Evolutionary conservation across 37 sponge, comb jelly and placozoan genomes (phyloP).

Genomic region (Diacarnus erythraeanus): DNA sequence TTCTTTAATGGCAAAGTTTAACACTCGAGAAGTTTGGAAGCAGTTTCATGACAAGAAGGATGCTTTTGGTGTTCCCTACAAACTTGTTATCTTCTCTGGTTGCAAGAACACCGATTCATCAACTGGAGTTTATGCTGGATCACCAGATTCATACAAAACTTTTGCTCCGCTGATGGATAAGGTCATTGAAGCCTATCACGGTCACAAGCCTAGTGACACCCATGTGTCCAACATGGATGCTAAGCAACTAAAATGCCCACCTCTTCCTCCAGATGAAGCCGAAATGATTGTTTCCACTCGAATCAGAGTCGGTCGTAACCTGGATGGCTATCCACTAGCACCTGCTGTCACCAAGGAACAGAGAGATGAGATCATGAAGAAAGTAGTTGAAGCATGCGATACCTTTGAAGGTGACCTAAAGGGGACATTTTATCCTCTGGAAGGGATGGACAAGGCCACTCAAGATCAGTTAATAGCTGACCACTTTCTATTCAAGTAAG

Average conservation of each 20-base stretch:
- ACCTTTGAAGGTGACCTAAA: constrained; percentile 62
- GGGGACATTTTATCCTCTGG: constrained; percentile 77
- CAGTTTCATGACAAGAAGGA: constrained; percentile 2
- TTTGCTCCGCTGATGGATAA: constrained; percentile 76
- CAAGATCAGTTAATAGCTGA: constrained; percentile 76
- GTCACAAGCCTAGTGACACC: constrained; percentile 50
- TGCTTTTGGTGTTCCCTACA: constrained; percentile 16
- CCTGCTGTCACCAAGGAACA: constrained; percentile 67
- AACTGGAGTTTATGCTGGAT: constrained; percentile 55
- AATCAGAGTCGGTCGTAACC: constrained; percentile 65
- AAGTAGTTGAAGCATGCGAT: constrained; percentile 33
- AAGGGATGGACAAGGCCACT: constrained; percentile 58
- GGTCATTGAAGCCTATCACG: constrained; percentile 74
- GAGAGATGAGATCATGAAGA: constrained; percentile 67
- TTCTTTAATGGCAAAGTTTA: not conserved
- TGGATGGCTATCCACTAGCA: constrained; percentile 65
- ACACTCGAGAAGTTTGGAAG: constrained; percentile 17
- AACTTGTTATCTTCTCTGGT: constrained; percentile 13
- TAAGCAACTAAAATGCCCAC: constrained; percentile 46
- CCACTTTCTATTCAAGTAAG: constrained; percentile 70
- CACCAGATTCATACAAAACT: constrained; percentile 73
- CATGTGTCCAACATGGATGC: constrained; percentile 83
- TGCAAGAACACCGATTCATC: constrained; percentile 15
- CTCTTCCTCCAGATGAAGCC: constrained; percentile 45
- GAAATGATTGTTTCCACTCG: constrained; percentile 65